phyloP scores from a whole-genome alignment of 1,140 invertebrate genomes.

The Armadillidium nasatum region DNA sequence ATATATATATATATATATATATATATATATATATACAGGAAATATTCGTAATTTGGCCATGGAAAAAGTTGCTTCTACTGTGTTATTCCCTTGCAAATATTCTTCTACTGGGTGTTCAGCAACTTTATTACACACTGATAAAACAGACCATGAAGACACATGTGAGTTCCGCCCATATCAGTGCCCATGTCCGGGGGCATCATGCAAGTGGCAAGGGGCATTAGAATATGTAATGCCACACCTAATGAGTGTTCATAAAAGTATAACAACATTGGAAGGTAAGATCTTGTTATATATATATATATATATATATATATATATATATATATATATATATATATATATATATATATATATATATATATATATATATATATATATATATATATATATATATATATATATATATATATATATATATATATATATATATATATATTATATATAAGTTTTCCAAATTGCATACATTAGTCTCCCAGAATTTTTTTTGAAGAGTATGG shows the following conservation, averaged over 20 bases:
- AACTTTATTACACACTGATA: conserved; percentile 91
- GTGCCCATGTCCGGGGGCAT: conserved; percentile 96
- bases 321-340: too few relatives aligned
- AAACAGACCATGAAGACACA: conserved; percentile 95
- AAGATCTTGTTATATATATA: too few relatives aligned
- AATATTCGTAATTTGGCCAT: conserved; percentile 97
- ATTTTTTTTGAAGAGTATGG: too few relatives aligned
- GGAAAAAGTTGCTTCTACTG: conserved; percentile 97
- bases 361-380: too few relatives aligned
- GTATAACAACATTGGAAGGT: conserved; percentile 90
- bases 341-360: too few relatives aligned
- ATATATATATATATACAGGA: conserved; percentile 55
- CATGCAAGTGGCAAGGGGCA: conserved; percentile 97
- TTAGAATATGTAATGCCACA: conserved; percentile 96
- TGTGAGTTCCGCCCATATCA: conserved; percentile 96
- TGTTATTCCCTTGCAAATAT: conserved; percentile 99
- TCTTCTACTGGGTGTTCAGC: conserved; percentile 89
- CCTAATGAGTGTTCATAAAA: conserved; percentile 95
- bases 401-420: too few relatives aligned
- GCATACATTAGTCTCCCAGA: too few relatives aligned
- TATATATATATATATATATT: too few relatives aligned
- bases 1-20: conserved; percentile 39
- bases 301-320: too few relatives aligned
- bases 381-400: too few relatives aligned
- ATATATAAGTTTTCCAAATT: too few relatives aligned